These are phyloP conservation scores for Phrynocephalus versicolor DNA, from an alignment of 2,113 vertebrate genomes.

Conservation along the genomic window DNA sequence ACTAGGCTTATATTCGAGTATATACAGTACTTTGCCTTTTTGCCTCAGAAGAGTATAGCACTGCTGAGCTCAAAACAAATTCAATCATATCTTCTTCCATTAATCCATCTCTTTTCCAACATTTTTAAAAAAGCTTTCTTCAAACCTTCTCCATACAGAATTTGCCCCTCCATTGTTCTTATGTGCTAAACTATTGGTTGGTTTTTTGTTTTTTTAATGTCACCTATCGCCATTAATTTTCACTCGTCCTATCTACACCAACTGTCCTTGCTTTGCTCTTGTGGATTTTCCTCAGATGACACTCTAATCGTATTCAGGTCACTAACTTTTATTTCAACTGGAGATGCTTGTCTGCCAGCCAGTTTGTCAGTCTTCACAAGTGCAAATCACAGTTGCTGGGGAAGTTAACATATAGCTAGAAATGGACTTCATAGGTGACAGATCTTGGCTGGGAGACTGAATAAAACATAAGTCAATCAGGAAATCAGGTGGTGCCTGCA, in stretches of 20 bases:
- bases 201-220: neutral
- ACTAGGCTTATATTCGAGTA: too few species aligned
- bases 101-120: neutral
- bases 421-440: constrained; percentile 19
- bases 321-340: constrained; percentile 11
- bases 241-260: neutral
- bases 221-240: constrained; percentile 4
- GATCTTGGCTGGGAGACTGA: neutral
- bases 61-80: neutral
- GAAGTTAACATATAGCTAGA: neutral
- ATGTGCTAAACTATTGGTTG: neutral
- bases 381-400: neutral
- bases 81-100: neutral
- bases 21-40: neutral
- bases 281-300: neutral
- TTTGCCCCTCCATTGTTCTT: neutral
- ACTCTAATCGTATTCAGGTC: neutral
- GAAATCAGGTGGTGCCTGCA: neutral
- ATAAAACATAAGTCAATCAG: constrained; percentile 15
- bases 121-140: neutral
- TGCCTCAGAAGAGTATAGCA: neutral
- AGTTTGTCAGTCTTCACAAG: neutral
- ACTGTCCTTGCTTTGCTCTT: neutral
- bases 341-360: neutral
- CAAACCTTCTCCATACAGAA: too few species aligned